These are phyloP conservation scores for Hycleus phaleratus DNA, from an alignment of 1,140 invertebrate genomes.

Conservation along the genomic window DNA sequence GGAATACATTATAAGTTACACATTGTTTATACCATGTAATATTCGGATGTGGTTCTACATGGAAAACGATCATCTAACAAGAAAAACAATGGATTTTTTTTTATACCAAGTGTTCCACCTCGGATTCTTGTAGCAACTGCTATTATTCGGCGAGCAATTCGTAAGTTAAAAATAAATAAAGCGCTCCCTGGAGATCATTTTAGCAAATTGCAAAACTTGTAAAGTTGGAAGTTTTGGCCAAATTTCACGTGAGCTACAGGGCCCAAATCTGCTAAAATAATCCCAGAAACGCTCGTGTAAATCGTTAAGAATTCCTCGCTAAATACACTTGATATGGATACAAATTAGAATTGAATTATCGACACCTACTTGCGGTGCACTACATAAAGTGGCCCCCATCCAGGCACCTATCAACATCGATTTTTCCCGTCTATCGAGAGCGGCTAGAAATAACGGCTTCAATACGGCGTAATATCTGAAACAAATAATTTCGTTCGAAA, in stretches of 20 bases:
- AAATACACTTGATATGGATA: no score
- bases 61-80: constrained; percentile 67
- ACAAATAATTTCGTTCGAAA: constrained; percentile 6
- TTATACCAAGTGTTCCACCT: background rate
- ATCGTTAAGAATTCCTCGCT: no score
- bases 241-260: no score
- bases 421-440: constrained; percentile 60
- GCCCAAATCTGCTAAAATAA: no score
- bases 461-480: constrained; percentile 78
- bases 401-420: constrained; percentile 69
- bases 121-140: no score
- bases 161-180: no score
- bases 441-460: constrained; percentile 64
- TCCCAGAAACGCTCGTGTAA: no score
- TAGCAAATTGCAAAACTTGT: no score
- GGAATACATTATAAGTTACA: constrained; percentile 66
- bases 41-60: constrained; percentile 67
- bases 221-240: no score
- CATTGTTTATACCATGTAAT: constrained; percentile 73
- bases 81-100: background rate
- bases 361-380: constrained; percentile 58
- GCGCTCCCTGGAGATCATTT: no score
- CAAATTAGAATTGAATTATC: background rate
- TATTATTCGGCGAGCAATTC: no score
- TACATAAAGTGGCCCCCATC: constrained; percentile 69